phyloP scores from a whole-genome alignment of 2,888 invertebrate species.

The Drosophila fulvimacula region DNA sequence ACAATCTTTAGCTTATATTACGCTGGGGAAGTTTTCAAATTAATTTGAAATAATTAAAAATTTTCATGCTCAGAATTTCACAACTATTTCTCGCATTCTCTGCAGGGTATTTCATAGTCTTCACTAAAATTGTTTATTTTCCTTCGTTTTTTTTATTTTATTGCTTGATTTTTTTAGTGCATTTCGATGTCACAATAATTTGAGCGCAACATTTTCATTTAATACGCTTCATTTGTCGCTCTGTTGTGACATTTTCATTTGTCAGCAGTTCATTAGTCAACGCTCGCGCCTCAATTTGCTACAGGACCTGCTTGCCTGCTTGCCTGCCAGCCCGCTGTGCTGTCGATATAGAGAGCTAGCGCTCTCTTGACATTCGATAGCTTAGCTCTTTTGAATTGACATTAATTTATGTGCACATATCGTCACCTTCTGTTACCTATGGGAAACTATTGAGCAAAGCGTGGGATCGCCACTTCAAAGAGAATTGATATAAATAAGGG shows the following conservation, averaged over 20 bases:
- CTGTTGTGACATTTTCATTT: conserved; percentile 76
- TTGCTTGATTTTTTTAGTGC: conserved; percentile 54
- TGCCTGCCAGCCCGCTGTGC: neutral
- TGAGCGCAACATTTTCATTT: conserved; percentile 60
- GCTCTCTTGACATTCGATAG: conserved; percentile 24
- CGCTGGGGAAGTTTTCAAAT: neutral
- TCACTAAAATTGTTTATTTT: neutral
- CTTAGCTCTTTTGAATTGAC: conserved; percentile 24
- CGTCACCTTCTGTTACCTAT: conserved; percentile 55
- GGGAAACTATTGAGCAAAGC: conserved; percentile 8
- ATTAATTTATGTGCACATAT: conserved; percentile 52
- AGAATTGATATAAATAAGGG: neutral
- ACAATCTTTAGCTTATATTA: neutral
- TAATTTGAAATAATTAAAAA: neutral
- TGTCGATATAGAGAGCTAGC: conserved; percentile 9
- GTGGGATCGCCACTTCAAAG: conserved; percentile 39
- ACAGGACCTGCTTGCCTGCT: conserved; percentile 22
- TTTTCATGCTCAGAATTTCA: neutral
- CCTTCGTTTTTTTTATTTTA: conserved; percentile 9
- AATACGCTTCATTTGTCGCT: conserved; percentile 70
- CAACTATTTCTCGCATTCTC: fast-evolving
- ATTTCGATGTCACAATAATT: conserved; percentile 66
- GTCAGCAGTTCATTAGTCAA: conserved; percentile 76
- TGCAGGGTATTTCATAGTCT: conserved; percentile 31
- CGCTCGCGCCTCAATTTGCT: conserved; percentile 36